Evolutionary conservation across 2,797 vertebrate species (phyloP).

Genomic region (Rhabdophis nuchalis): DNA sequence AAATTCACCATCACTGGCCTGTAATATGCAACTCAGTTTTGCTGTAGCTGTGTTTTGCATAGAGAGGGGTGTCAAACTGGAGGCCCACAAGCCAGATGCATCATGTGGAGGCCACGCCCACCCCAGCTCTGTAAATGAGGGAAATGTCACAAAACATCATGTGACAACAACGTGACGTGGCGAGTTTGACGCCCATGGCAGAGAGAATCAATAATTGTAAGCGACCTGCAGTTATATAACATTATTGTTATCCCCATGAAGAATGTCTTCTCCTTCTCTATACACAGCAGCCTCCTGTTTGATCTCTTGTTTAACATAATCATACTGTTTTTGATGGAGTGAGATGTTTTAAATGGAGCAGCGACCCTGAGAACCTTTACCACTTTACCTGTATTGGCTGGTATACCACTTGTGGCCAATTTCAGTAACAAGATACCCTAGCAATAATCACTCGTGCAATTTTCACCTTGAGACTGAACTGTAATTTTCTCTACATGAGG

Average conservation of each 20-base stretch:
- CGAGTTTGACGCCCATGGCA: not conserved
- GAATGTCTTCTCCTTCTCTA: not conserved
- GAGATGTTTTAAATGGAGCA: not conserved
- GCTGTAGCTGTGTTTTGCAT: not conserved
- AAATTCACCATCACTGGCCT: too few species aligned
- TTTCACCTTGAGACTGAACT: not conserved
- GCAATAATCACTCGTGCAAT: not conserved
- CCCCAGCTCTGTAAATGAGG: not conserved
- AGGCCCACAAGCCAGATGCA: accelerated
- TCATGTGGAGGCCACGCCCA: not conserved
- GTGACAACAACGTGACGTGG: too few species aligned
- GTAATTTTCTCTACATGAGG: not conserved
- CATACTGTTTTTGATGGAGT: not conserved
- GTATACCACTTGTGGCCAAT: not conserved
- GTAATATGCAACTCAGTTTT: not conserved
- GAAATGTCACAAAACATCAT: not conserved
- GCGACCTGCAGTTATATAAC: too few species aligned
- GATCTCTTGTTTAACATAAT: not conserved
- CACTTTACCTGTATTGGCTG: not conserved
- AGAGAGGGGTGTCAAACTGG: not conserved
- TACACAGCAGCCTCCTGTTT: not conserved
- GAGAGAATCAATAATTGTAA: not conserved
- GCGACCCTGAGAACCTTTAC: not conserved
- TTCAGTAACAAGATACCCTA: not conserved
- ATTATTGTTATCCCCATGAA: not conserved